Conservation (phyloP, 2,113 vertebrate species). For the Sinocyclocheilus anophthalmus region DNA sequence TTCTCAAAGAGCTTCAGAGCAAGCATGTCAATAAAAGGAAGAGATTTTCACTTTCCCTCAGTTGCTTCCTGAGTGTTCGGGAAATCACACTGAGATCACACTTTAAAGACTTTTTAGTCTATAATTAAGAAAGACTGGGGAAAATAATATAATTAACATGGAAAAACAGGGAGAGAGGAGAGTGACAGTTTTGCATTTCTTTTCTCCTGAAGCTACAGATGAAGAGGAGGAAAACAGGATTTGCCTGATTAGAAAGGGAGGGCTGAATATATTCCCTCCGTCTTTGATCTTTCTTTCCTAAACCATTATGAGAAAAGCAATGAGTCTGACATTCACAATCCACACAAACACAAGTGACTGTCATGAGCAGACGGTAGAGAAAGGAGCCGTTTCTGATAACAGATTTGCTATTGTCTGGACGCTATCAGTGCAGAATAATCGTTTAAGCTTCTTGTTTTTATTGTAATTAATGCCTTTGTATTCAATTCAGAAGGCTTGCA, state of each 20-base stretch:
- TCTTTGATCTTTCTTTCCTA: constrained; percentile 36
- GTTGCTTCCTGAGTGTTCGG: not conserved
- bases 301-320: constrained; percentile 1
- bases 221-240: constrained; percentile 26
- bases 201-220: constrained; percentile 15
- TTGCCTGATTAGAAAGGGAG: constrained; percentile 46
- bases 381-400: constrained; percentile 57
- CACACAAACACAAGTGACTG: not conserved
- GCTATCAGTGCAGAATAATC: constrained; percentile 71
- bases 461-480: constrained; percentile 68
- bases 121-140: not conserved
- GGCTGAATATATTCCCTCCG: not conserved
- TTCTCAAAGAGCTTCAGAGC: not conserved
- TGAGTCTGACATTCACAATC: too few relatives aligned
- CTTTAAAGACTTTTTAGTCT: not conserved
- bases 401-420: constrained; percentile 58
- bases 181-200: constrained; percentile 35
- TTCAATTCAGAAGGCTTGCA: not conserved
- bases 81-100: not conserved
- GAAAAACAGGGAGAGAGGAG: constrained; percentile 15
- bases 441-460: constrained; percentile 74
- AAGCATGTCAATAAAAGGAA: not conserved
- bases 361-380: constrained; percentile 48
- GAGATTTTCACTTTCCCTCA: too few relatives aligned
- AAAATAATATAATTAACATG: not conserved